A percentile compares a stretch with the other conserved stretches of the same genome.
Conservation (phyloP, 2,797 vertebrate genomes). For the Myioborus melanocephalus region DNA sequence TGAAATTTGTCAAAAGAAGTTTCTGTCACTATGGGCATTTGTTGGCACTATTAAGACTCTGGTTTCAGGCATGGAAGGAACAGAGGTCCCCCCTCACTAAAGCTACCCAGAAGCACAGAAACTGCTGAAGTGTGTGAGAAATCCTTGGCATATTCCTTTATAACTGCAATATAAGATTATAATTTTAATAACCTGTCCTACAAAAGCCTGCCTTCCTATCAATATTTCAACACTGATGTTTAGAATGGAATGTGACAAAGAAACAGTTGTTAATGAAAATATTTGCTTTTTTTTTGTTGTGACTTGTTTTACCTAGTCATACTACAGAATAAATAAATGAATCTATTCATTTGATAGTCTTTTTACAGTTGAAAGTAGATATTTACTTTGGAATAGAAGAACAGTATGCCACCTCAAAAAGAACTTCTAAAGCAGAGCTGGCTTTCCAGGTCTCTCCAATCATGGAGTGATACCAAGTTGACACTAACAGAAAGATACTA, state of each 20-base stretch:
- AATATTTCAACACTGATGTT: background rate
- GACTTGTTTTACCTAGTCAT: background rate
- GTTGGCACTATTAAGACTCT: background rate
- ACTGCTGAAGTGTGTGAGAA: background rate
- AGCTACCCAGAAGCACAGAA: background rate
- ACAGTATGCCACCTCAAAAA: background rate
- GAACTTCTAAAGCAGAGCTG: background rate
- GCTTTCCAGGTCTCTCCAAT: constrained; percentile 63
- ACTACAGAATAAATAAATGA: background rate
- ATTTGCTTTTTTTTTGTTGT: background rate
- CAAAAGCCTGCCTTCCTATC: background rate
- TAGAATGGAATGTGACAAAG: background rate
- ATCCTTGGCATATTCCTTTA: background rate
- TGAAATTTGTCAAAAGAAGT: background rate
- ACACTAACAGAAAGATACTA: constrained; percentile 75
- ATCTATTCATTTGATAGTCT: background rate
- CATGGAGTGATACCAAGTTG: constrained; percentile 71
- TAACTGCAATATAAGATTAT: background rate
- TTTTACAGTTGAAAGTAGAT: background rate
- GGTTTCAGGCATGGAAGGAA: background rate
- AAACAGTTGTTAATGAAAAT: background rate
- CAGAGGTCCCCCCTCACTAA: background rate
- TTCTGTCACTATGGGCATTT: background rate
- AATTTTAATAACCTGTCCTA: background rate
- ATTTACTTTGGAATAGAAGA: background rate